Percentiles rank a stretch among this genome's conserved stretches.
These are phyloP conservation scores for Pterois miles DNA, from an alignment of 2,797 vertebrate species.

Conservation along the genomic window DNA sequence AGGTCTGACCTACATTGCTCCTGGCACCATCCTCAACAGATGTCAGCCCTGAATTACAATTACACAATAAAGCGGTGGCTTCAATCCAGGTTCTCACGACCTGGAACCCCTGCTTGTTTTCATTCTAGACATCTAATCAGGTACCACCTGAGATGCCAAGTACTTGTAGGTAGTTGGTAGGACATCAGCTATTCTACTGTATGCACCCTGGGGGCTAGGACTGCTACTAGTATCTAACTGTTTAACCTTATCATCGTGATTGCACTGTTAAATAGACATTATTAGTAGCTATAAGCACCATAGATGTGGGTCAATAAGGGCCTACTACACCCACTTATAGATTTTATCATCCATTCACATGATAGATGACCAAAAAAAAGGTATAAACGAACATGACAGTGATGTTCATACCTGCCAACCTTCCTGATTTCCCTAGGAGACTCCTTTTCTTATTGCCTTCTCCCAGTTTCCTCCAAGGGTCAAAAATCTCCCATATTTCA, in stretches of 20 bases:
- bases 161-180: not conserved
- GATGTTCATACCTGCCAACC: too few relatives aligned
- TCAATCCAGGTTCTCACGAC: not conserved
- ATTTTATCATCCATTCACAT: too few relatives aligned
- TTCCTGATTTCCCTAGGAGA: too few relatives aligned
- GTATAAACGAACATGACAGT: too few relatives aligned
- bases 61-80: not conserved
- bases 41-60: constrained; percentile 4
- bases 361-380: too few relatives aligned
- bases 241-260: not conserved
- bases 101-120: not conserved
- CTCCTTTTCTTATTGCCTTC: too few relatives aligned
- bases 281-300: too few relatives aligned
- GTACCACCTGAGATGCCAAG: not conserved
- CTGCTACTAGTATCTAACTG: not conserved
- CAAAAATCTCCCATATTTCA: too few relatives aligned
- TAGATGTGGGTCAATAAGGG: too few relatives aligned
- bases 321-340: too few relatives aligned
- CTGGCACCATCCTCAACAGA: not conserved
- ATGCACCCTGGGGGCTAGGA: rapidly evolving
- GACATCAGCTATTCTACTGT: not conserved
- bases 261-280: not conserved
- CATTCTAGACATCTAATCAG: constrained; percentile 12
- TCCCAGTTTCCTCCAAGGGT: too few relatives aligned
- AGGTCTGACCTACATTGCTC: constrained; percentile 13